phyloP scores from a whole-genome alignment of 2,888 invertebrate genomes.

The Lepidocyrtoides sp. region DNA sequence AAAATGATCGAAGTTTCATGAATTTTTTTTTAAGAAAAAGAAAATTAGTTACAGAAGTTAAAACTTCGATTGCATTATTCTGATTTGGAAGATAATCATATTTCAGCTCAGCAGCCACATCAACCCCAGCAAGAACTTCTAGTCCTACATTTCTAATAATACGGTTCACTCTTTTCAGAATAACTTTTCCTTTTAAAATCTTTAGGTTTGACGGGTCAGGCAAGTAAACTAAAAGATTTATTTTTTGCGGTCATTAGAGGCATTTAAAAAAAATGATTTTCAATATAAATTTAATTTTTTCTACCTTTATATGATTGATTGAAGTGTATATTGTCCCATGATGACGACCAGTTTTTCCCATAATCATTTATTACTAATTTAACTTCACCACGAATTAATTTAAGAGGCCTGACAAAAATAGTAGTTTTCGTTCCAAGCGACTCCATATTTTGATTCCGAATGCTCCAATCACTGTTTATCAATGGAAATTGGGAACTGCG shows the following conservation, averaged over 20 bases:
- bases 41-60: slow-evolving; percentile 25
- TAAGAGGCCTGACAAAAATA: neutral
- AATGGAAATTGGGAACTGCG: slow-evolving; percentile 13
- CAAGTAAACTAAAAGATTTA: slow-evolving; percentile 11
- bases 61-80: neutral
- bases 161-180: neutral
- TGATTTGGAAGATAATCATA: slow-evolving; percentile 9
- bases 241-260: too few relatives aligned
- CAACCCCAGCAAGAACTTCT: slow-evolving; percentile 8
- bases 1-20: neutral
- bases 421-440: neutral
- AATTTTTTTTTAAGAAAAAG: too few relatives aligned
- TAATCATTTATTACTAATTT: neutral
- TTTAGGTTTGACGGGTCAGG: neutral
- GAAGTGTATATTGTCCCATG: slow-evolving; percentile 45
- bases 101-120: neutral
- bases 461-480: neutral
- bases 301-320: slow-evolving; percentile 58
- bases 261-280: too few relatives aligned
- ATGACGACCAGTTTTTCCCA: neutral
- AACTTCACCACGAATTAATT: neutral
- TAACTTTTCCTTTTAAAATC: slow-evolving; percentile 23
- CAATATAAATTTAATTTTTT: too few relatives aligned
- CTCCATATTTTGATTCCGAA: neutral
- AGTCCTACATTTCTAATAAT: neutral